These are phyloP conservation scores for Eurytoma californica DNA, from an alignment of 2,888 invertebrate genomes.

Conservation along the genomic window DNA sequence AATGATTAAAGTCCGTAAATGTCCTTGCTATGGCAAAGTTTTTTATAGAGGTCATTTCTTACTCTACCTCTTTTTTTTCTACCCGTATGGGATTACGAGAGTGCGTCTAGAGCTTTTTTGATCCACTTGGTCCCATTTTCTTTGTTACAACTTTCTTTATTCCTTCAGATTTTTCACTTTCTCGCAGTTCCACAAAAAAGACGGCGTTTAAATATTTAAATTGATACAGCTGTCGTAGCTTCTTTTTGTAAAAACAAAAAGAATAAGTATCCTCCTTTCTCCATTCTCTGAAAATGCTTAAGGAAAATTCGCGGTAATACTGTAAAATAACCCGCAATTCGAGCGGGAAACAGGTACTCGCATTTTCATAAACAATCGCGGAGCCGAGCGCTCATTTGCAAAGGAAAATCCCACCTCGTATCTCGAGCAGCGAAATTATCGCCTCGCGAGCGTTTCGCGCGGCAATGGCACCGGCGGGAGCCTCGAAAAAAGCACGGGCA, in stretches of 20 bases:
- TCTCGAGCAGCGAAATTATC: conserved; percentile 8
- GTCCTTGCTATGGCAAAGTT: background rate
- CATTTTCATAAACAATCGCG: no score
- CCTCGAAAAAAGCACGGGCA: background rate
- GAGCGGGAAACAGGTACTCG: no score
- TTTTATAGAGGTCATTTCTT: conserved; percentile 25
- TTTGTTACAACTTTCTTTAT: conserved; percentile 29
- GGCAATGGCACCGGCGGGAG: no score
- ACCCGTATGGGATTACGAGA: conserved; percentile 20
- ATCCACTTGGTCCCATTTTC: conserved; percentile 32
- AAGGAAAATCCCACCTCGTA: background rate
- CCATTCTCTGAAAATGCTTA: background rate
- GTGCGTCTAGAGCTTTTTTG: conserved; percentile 10
- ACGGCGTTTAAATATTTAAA: background rate
- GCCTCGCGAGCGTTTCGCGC: background rate
- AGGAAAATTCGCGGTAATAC: no score
- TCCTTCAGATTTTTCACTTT: conserved; percentile 2
- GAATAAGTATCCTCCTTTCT: background rate
- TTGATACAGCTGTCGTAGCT: background rate
- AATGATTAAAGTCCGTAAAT: conserved; percentile 1
- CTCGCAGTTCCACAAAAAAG: background rate
- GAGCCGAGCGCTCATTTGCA: no score
- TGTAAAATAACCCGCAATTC: no score
- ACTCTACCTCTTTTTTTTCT: background rate
- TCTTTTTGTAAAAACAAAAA: background rate